Conservation (phyloP, 2,888 invertebrate genomes). For the Anthoptus insignis region DNA sequence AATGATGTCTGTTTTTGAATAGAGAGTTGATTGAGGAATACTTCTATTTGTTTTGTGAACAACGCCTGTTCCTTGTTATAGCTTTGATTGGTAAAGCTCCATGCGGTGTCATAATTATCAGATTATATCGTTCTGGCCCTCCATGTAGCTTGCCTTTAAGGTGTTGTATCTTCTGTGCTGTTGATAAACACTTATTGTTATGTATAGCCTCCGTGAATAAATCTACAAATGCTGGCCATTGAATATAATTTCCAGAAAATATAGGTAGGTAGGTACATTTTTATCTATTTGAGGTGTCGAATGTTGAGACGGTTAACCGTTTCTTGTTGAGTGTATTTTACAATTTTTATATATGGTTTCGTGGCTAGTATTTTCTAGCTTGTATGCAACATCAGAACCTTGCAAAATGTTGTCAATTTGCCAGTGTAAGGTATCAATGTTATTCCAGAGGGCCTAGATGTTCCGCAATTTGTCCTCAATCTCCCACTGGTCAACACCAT, state of each 20-base stretch:
- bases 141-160: not conserved
- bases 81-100: not conserved
- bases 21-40: not conserved
- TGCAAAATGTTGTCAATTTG: not conserved
- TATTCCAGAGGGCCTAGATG: not conserved
- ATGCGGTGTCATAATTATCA: not conserved
- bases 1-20: conserved; percentile 2
- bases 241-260: not conserved
- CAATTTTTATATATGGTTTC: not conserved
- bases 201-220: not conserved
- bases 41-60: not conserved
- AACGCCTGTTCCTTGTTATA: not conserved
- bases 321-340: not conserved
- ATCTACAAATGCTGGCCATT: not conserved
- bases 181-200: not conserved
- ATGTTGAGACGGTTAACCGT: not conserved
- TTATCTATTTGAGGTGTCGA: not conserved
- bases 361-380: not conserved
- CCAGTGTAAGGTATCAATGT: not conserved
- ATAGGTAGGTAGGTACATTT: no score
- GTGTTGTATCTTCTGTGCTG: not conserved
- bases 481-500: not conserved
- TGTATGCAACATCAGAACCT: not conserved
- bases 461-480: not conserved
- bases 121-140: not conserved